Evolutionary conservation across 2,888 invertebrate species (phyloP), one percentile per base, ranked within the genome.

Genomic region (Auanema sp.): DNA sequence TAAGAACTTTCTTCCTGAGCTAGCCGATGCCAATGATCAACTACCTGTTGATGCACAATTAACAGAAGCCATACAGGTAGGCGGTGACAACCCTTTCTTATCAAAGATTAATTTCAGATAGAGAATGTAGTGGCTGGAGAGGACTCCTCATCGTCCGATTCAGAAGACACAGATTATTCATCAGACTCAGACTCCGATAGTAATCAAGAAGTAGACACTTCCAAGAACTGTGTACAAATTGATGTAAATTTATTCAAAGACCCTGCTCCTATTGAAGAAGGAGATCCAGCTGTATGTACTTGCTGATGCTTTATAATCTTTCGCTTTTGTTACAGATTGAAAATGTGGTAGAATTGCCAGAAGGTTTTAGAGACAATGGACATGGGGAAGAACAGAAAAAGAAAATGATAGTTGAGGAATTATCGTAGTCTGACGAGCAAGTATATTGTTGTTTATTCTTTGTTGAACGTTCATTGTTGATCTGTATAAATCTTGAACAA

Each of bases 11-110:
- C 55, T 77, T 16, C 77, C 77, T 12, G 60, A 72, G 60, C 58
- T 77, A 60, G 72, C 65, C 43, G 65, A 65, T 41, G 74, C 77
- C 5, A 77, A 77, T 54, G 58, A 54, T 6, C 61, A 68, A 49
- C 59, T 77, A 43, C 24, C 64, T 1, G 33, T n/a, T 6, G 44
- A 16, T 23, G n/a, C n/a, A n/a, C 42, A 43, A 16, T 16, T 14
- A 4, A 57, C 49, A 49, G 25, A 44, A 23, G 44, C 33, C 3
- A 33, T 57, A 23, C 25, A 57, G 44, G 57, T 57, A 54, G n/a
- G n/a, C n/a, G n/a, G n/a, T n/a, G n/a, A n/a, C n/a, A n/a, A n/a
- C n/a, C n/a, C n/a, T n/a, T n/a, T n/a, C n/a, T n/a, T n/a, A n/a
- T n/a, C n/a, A n/a, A n/a, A n/a, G n/a, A n/a, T 33, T 33, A 8